Evolutionary conservation across 1,140 invertebrate genomes (phyloP).

Genomic region (Cydia fagiglandana): DNA sequence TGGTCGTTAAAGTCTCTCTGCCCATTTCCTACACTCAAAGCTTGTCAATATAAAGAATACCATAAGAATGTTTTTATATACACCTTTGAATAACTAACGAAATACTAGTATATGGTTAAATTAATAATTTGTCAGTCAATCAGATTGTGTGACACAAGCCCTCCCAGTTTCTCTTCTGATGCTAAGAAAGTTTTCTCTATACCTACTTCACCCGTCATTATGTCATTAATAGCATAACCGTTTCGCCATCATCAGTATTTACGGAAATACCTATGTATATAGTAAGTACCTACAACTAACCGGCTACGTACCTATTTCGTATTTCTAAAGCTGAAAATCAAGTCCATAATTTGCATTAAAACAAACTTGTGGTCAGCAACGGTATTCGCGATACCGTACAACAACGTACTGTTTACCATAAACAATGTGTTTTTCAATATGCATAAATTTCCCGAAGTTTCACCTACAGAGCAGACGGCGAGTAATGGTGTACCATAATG

Average conservation of each 20-base stretch:
- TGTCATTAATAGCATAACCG: constrained; percentile 40
- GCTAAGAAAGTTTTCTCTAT: constrained; percentile 29
- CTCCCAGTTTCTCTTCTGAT: constrained; percentile 38
- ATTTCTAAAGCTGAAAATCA: constrained; percentile 21
- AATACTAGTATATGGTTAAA: too few species aligned
- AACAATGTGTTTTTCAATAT: constrained; percentile 42
- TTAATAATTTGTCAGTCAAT: too few species aligned
- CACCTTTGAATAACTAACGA: too few species aligned
- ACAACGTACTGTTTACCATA: constrained; percentile 27
- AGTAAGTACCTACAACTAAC: background rate
- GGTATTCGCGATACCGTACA: constrained; percentile 28
- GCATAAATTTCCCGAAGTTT: constrained; percentile 45
- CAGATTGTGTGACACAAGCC: constrained; percentile 1
- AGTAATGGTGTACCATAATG: constrained; percentile 16
- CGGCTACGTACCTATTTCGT: background rate
- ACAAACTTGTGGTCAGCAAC: constrained; percentile 21
- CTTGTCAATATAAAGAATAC: too few species aligned
- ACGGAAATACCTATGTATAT: constrained; percentile 36
- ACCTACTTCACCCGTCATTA: constrained; percentile 37
- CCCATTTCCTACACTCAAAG: too few species aligned
- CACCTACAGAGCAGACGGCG: constrained; percentile 29
- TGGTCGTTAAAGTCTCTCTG: too few species aligned
- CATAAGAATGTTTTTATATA: too few species aligned
- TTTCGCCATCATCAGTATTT: constrained; percentile 35
- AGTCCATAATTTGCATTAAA: constrained; percentile 29